phyloP scores from a whole-genome alignment of 2,113 vertebrate genomes.

The Urocolius indicus region DNA sequence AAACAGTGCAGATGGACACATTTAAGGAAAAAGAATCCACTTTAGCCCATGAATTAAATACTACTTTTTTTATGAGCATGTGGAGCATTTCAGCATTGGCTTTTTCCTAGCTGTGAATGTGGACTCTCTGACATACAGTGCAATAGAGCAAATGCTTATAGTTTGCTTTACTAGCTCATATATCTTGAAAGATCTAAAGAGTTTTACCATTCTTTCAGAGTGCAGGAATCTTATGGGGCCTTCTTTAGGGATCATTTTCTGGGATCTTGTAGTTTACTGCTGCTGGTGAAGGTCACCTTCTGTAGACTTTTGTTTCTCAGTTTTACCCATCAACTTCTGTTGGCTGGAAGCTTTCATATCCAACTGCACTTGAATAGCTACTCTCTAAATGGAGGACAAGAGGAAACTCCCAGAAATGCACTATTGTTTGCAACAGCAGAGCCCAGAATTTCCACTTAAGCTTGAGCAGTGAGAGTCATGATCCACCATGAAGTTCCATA shows the following conservation, averaged over 20 bases:
- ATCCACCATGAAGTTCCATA: too few species aligned
- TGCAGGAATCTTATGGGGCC: not conserved
- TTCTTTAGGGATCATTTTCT: not conserved
- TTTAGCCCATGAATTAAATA: not conserved
- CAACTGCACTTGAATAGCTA: fast-evolving
- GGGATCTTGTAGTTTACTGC: not conserved
- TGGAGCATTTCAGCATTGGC: not conserved
- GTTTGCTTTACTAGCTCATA: not conserved
- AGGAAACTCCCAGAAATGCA: not conserved
- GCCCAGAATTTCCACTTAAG: not conserved
- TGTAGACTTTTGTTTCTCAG: not conserved
- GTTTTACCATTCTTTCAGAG: not conserved
- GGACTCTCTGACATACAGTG: fast-evolving
- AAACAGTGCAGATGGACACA: not conserved
- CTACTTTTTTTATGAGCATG: too few species aligned
- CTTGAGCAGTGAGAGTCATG: not conserved
- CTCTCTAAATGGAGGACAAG: not conserved
- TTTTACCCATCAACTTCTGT: not conserved
- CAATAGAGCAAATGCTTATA: not conserved
- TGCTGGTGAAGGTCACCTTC: not conserved
- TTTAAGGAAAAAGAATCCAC: fast-evolving
- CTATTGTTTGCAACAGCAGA: not conserved
- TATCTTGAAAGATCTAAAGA: not conserved
- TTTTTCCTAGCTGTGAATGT: not conserved
- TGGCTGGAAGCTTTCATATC: not conserved